A percentile compares a stretch with the other conserved stretches of the same genome.
These are phyloP conservation scores for Stictonetta naevosa DNA, from an alignment of 2,113 vertebrate species.

Conservation along the genomic window DNA sequence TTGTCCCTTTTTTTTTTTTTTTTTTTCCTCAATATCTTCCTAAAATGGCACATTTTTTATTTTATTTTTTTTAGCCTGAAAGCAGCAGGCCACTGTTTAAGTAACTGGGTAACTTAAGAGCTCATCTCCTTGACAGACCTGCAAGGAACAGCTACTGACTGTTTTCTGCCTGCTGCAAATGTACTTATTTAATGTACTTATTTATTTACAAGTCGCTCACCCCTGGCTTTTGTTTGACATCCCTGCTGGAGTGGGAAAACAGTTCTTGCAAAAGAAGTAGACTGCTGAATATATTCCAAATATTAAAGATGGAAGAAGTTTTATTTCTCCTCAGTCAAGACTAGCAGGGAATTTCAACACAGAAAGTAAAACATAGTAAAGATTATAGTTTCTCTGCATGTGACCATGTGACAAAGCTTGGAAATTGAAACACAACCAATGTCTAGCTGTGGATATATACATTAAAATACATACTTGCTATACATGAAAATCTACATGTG, in stretches of 20 bases:
- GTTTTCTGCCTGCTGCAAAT: background rate
- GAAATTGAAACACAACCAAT: background rate
- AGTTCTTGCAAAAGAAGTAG: background rate
- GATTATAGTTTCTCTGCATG: background rate
- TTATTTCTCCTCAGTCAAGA: background rate
- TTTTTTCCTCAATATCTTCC: background rate
- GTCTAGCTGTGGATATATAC: background rate
- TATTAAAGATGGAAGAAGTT: background rate
- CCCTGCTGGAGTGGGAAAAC: background rate
- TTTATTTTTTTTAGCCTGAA: background rate
- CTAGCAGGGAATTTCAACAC: background rate
- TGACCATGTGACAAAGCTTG: background rate
- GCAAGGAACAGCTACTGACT: background rate
- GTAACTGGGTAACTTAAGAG: background rate
- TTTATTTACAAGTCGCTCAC: background rate
- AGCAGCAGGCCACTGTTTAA: background rate
- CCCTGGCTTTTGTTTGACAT: background rate
- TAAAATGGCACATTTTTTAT: background rate
- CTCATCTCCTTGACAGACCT: background rate
- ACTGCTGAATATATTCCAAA: background rate
- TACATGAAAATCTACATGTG: background rate
- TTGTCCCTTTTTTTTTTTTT: background rate
- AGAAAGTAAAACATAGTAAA: background rate
- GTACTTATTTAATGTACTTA: background rate
- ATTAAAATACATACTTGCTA: background rate